Conservation (phyloP, 1,140 invertebrate genomes). For the Mesaphorura yosii region DNA sequence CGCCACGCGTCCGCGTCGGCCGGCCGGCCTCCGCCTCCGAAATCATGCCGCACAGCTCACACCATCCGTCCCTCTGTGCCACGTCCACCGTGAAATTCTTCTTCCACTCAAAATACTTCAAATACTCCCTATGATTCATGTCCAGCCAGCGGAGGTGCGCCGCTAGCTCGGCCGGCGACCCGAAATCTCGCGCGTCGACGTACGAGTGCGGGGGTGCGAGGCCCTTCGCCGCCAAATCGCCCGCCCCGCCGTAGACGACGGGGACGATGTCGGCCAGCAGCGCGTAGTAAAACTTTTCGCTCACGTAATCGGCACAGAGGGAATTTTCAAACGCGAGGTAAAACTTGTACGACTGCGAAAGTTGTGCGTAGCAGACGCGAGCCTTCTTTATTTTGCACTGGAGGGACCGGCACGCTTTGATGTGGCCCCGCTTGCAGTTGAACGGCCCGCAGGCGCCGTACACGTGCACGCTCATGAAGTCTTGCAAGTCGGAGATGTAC, state of each 20-base stretch:
- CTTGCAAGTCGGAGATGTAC: constrained; percentile 34
- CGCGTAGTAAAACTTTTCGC: constrained; percentile 35
- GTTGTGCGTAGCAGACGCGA: constrained; percentile 33
- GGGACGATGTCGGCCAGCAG: constrained; percentile 45
- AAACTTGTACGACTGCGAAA: constrained; percentile 38
- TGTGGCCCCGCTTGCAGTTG: too few species aligned
- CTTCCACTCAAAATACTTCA: constrained; percentile 34
- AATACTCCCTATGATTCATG: constrained; percentile 31
- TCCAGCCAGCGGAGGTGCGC: constrained; percentile 42
- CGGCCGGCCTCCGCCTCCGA: too few species aligned
- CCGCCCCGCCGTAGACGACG: constrained; percentile 53
- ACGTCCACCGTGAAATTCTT: too few species aligned
- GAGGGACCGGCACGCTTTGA: too few species aligned
- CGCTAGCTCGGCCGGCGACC: constrained; percentile 40
- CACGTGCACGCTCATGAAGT: constrained; percentile 41
- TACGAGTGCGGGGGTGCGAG: constrained; percentile 54
- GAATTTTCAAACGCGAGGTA: constrained; percentile 44
- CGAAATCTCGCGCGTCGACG: constrained; percentile 46
- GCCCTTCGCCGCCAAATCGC: constrained; percentile 41
- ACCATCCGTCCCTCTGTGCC: too few species aligned
- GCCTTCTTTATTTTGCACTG: too few species aligned
- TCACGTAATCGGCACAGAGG: constrained; percentile 37
- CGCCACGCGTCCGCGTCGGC: too few species aligned
- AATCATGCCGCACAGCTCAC: too few species aligned
- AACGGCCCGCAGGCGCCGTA: constrained; percentile 39